These are phyloP conservation scores for Gymnocheta viridis DNA, from an alignment of 2,888 invertebrate genomes.

Conservation along the genomic window DNA sequence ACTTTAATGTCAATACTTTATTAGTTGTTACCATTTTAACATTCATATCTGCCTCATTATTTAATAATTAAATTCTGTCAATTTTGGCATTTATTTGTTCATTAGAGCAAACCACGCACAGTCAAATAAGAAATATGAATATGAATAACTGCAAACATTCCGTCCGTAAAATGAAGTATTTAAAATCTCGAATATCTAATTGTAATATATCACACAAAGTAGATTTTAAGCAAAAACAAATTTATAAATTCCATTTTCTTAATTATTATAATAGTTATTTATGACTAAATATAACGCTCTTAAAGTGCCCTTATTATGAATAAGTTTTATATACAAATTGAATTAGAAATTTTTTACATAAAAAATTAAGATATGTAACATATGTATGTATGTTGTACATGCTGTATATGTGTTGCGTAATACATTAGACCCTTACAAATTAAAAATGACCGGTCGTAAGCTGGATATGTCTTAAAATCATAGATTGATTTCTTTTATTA, in stretches of 20 bases:
- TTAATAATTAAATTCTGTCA: conserved; percentile 59
- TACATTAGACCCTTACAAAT: too few species aligned
- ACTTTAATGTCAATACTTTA: conserved; percentile 75
- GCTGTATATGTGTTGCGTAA: background rate
- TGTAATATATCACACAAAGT: conserved; percentile 42
- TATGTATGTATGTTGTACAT: background rate
- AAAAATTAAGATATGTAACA: background rate
- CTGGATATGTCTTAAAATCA: too few species aligned
- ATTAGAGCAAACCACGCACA: conserved; percentile 47
- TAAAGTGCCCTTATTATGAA: conserved; percentile 67
- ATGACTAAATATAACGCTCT: conserved; percentile 37
- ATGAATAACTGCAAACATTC: conserved; percentile 47
- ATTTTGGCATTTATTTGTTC: background rate
- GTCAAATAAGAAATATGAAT: conserved; percentile 28
- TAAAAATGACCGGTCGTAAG: too few species aligned
- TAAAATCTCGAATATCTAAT: conserved; percentile 32
- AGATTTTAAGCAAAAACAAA: conserved; percentile 36
- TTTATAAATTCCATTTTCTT: conserved; percentile 30
- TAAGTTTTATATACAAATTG: conserved; percentile 44
- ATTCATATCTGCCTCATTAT: conserved; percentile 75
- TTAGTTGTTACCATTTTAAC: conserved; percentile 75
- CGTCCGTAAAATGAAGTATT: conserved; percentile 49
- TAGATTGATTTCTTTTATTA: too few species aligned
- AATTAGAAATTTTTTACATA: conserved; percentile 26
- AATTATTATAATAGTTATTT: background rate